Evolutionary conservation across 2,113 vertebrate species (phyloP).

Genomic region (Taxidea taxus): DNA sequence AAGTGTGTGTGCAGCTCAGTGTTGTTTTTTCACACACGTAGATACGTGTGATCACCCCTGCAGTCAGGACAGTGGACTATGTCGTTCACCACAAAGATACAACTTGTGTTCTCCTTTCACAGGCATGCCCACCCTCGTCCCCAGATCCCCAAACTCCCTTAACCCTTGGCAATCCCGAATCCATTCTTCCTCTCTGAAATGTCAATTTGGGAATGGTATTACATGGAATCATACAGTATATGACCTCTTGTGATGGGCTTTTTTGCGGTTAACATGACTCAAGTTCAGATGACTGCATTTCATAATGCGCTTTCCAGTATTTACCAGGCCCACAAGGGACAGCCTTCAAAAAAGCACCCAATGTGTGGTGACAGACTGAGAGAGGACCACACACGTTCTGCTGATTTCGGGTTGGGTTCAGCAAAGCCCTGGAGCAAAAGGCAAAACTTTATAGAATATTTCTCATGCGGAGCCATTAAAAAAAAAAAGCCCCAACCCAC

Average conservation of each 20-base stretch:
- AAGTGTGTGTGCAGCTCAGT: neutral
- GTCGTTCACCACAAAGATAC: neutral
- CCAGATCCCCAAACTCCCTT: rapidly evolving
- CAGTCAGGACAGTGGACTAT: neutral
- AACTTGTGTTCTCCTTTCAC: neutral
- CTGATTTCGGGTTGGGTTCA: slow-evolving; percentile 33
- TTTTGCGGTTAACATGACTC: neutral
- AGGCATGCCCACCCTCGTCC: neutral
- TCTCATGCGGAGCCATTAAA: slow-evolving; percentile 35
- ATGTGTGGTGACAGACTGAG: neutral
- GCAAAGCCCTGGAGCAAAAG: slow-evolving; percentile 52
- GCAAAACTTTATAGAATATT: slow-evolving; percentile 44
- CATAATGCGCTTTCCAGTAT: neutral
- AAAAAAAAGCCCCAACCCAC: neutral
- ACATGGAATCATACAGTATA: neutral
- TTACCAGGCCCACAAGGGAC: neutral
- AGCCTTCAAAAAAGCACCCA: neutral
- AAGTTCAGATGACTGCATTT: neutral
- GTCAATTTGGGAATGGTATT: neutral
- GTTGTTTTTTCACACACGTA: neutral
- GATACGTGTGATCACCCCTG: neutral
- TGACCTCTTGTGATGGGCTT: neutral
- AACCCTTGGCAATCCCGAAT: neutral
- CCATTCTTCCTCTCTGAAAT: neutral
- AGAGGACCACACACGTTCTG: slow-evolving; percentile 48